phyloP scores from a whole-genome alignment of 2,888 invertebrate species.

The Meteorus cinctellus region DNA sequence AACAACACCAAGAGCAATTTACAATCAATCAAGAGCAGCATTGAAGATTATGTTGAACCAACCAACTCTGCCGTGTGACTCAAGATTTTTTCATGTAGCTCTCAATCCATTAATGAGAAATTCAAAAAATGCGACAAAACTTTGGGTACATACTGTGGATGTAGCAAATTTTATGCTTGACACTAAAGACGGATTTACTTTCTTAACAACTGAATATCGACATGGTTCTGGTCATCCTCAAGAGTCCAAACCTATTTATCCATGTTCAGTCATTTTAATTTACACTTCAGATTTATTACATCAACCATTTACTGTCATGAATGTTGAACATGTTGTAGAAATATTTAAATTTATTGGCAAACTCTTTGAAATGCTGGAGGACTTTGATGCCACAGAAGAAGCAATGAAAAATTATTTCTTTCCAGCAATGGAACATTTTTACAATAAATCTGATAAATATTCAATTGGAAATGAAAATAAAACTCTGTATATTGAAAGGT shows the following conservation, averaged over 20 bases:
- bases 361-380: conserved; percentile 61
- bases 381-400: conserved; percentile 59
- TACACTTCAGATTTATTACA: conserved; percentile 62
- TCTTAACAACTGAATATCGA: conserved; percentile 60
- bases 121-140: conserved; percentile 55
- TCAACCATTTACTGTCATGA: conserved; percentile 69
- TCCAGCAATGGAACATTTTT: conserved; percentile 65
- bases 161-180: conserved; percentile 63
- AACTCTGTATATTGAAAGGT: conserved; percentile 67
- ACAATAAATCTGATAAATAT: conserved; percentile 66
- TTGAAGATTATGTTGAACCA: conserved; percentile 61
- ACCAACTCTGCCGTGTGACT: conserved; percentile 58
- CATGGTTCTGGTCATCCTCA: conserved; percentile 54
- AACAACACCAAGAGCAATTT: conserved; percentile 59
- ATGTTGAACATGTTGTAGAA: conserved; percentile 60
- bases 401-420: conserved; percentile 61
- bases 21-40: conserved; percentile 61
- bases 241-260: conserved; percentile 53
- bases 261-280: conserved; percentile 58
- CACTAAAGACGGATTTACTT: conserved; percentile 63
- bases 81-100: conserved; percentile 63
- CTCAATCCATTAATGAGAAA: conserved; percentile 60
- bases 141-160: conserved; percentile 66
- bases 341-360: conserved; percentile 63
- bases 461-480: conserved; percentile 68